Evolutionary conservation across 2,797 vertebrate genomes (phyloP).

Genomic region (Anabacerthia variegaticeps): DNA sequence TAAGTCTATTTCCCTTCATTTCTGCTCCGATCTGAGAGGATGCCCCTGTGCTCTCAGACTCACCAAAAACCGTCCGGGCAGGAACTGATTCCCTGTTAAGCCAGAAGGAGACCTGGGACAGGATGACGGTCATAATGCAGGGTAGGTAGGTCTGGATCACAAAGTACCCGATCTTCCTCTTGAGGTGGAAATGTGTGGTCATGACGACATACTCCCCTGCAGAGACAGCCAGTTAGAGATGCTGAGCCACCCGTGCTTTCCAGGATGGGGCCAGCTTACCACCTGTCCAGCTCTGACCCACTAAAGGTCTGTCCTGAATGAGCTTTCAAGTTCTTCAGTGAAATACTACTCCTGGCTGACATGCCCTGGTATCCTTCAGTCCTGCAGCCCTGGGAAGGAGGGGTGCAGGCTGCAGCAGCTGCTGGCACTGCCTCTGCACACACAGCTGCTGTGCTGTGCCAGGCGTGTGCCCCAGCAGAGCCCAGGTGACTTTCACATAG

Average conservation of each 20-base stretch:
- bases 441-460: background rate
- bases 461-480: background rate
- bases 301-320: background rate
- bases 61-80: constrained; percentile 96
- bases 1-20: background rate
- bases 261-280: background rate
- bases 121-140: constrained; percentile 99
- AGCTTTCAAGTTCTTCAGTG: background rate
- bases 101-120: constrained; percentile 99
- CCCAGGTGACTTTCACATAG: background rate
- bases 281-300: background rate
- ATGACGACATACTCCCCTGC: constrained; percentile 98
- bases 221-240: constrained; percentile 49
- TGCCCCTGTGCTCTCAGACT: constrained; percentile 56
- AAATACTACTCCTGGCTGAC: background rate
- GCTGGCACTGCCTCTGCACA: background rate
- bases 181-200: constrained; percentile 98
- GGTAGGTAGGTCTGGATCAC: constrained; percentile 99
- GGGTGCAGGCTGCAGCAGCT: background rate
- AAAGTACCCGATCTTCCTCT: constrained; percentile 99
- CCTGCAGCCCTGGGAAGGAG: background rate
- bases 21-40: background rate
- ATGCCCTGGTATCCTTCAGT: background rate
- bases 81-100: constrained; percentile 97
- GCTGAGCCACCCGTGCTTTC: background rate